A percentile compares a stretch with the other conserved stretches of the same genome.
phyloP scores from a whole-genome alignment of 2,797 vertebrate species.

The Myiotriccus ornatus region DNA sequence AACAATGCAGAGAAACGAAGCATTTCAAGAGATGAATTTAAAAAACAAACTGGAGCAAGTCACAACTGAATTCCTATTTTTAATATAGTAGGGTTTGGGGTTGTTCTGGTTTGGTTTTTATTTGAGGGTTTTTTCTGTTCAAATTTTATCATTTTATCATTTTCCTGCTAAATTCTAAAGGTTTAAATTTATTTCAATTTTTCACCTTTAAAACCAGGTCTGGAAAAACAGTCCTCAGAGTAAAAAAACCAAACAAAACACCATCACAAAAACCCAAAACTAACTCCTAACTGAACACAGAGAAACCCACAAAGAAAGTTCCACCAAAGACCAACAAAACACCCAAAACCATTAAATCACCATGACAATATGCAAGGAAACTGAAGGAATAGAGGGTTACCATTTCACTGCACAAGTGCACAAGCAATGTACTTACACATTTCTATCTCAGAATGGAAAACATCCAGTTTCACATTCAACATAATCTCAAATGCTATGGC shows the following conservation, averaged over 20 bases:
- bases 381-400: background rate
- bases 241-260: background rate
- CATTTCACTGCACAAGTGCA: background rate
- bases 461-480: background rate
- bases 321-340: background rate
- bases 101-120: background rate
- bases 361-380: background rate
- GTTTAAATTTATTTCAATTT: background rate
- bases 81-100: rapidly evolving
- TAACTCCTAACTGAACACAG: background rate
- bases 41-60: background rate
- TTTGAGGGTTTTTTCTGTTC: background rate
- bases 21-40: background rate
- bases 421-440: background rate
- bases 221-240: background rate
- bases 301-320: background rate
- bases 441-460: background rate
- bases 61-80: background rate
- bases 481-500: background rate
- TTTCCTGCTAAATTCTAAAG: background rate
- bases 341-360: background rate
- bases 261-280: background rate
- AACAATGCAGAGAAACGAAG: background rate
- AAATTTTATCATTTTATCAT: rapidly evolving
- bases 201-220: background rate